phyloP scores from a whole-genome alignment of 64 coral and sea anemone genomes.

The Stylophora pistillata region DNA sequence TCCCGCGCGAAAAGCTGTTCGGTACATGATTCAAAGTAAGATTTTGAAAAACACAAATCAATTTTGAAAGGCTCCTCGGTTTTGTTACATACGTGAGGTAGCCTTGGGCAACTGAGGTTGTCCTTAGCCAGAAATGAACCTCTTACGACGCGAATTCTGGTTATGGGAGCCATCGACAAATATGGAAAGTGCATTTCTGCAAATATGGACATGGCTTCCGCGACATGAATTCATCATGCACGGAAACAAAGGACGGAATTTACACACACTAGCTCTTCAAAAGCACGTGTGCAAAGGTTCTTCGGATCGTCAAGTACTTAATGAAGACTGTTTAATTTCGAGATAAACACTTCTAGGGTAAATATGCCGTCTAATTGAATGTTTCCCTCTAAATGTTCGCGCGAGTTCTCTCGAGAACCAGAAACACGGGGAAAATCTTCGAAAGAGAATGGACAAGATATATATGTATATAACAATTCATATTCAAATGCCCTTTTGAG shows the following conservation, averaged over 20 bases:
- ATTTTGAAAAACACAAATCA: background rate
- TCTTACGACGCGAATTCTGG: background rate
- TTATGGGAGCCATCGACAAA: conserved; percentile 27
- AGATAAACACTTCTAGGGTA: background rate
- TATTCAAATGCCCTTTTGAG: no score
- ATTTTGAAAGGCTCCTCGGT: background rate
- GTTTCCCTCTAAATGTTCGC: background rate
- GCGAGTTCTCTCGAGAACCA: background rate
- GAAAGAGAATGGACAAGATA: background rate
- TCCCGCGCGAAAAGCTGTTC: conserved; percentile 4
- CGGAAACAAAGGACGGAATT: background rate
- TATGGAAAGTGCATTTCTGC: conserved; percentile 18
- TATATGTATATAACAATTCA: no score
- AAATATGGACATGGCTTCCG: conserved; percentile 21
- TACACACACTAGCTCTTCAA: background rate
- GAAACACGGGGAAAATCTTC: background rate
- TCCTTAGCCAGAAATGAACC: background rate
- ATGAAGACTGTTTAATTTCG: background rate
- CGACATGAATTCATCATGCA: conserved; percentile 3
- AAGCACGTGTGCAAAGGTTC: background rate
- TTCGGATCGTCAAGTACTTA: background rate
- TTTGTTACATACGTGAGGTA: background rate
- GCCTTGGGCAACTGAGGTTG: background rate
- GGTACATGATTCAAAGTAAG: conserved; percentile 3
- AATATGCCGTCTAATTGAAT: background rate